Evolutionary conservation across 2,888 invertebrate species (phyloP).

Genomic region (Pseudoips prasinana): DNA sequence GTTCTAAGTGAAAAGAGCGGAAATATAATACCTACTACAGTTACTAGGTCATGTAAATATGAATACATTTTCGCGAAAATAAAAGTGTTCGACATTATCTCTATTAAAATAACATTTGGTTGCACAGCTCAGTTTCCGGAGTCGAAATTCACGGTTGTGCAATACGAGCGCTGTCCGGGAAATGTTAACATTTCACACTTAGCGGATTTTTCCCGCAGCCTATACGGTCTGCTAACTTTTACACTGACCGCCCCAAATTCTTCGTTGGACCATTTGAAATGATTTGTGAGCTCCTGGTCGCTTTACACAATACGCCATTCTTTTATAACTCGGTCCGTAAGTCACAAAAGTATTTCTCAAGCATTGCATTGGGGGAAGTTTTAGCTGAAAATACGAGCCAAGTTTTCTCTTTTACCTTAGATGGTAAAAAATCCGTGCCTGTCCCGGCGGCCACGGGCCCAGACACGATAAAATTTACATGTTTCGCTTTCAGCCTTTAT

Average conservation of each 20-base stretch:
- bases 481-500: slow-evolving; percentile 74
- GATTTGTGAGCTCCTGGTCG: slow-evolving; percentile 55
- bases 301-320: slow-evolving; percentile 58
- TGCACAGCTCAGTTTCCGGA: slow-evolving; percentile 25
- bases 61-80: too few relatives aligned
- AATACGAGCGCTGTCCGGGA: slow-evolving; percentile 21
- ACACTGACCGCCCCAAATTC: slow-evolving; percentile 46
- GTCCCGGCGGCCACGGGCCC: slow-evolving; percentile 57
- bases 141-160: slow-evolving; percentile 25
- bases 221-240: slow-evolving; percentile 32
- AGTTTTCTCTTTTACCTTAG: slow-evolving; percentile 70
- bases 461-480: slow-evolving; percentile 80
- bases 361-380: slow-evolving; percentile 69
- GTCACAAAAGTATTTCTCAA: slow-evolving; percentile 71
- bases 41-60: too few relatives aligned
- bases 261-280: slow-evolving; percentile 45
- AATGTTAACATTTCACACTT: slow-evolving; percentile 28
- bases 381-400: slow-evolving; percentile 75
- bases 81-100: too few relatives aligned
- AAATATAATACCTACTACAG: slow-evolving; percentile 7
- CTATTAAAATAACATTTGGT: slow-evolving; percentile 6
- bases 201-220: slow-evolving; percentile 27
- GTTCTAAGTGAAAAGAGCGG: slow-evolving; percentile 17
- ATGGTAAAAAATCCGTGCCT: slow-evolving; percentile 63
- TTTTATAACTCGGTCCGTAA: slow-evolving; percentile 70